Evolutionary conservation across 2,888 invertebrate genomes (phyloP), one percentile per base, ranked within the genome.

Genomic region (Lycophotia porphyrea): DNA sequence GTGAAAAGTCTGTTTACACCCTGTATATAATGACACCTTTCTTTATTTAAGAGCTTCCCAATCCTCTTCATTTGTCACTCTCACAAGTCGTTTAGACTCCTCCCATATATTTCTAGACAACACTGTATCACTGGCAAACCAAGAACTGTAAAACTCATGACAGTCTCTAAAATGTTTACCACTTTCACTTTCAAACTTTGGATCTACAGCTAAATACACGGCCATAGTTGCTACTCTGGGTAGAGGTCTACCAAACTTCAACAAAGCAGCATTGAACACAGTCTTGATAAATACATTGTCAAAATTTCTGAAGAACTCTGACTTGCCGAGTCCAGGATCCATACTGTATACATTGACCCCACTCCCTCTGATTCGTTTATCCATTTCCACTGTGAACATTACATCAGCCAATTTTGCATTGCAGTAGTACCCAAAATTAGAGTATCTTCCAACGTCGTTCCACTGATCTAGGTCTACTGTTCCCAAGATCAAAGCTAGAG

Each of bases 261-360:
- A 68, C 49, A 94, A 81, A 1, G 88, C 93, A 36, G 73, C 58
- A 78, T 92, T 93, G 0, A 94, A 76, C 7, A 90, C 60, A 11
- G 77, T 84, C 69, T 87, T 91, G 65, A 91, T 80, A 8, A 84
- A 65, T 0, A 87, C 82, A 61, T 85, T 91, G 0, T 91, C 89
- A 4, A 87, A 88, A 79, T 93, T 97, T 68, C 98, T 97, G 97
- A 98, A 98, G 73, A 98, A 98, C 44, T 98, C 97, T 0, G 98
- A 97, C 90, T 98, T 98, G 66, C 98, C 97, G 93, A 98, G 96
- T 13, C 98, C 98, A 0, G 98, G 99, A 95, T 98, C 98, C 88
- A 98, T 96, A 87, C 98, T 98, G 92, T 98, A 98, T 0, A 97
- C 97, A 0, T 97, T 98, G 0, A 98, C 97, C 21, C 97, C 97